Conservation (phyloP, 1,140 invertebrate genomes). For the Diprion similis region DNA sequence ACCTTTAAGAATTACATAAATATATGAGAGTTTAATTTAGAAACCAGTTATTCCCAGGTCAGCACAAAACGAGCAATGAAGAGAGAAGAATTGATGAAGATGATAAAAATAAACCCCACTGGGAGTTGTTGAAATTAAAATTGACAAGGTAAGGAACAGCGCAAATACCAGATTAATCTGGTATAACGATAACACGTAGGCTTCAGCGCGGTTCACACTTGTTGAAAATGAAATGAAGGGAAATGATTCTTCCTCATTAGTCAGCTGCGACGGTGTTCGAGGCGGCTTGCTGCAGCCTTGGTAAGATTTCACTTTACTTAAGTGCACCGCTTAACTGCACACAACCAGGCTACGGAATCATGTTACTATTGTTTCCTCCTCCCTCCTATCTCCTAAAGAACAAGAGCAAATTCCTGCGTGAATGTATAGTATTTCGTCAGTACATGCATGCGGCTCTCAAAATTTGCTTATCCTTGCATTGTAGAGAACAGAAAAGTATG, state of each 20-base stretch:
- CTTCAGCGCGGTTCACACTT: neutral
- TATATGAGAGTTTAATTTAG: too few species aligned
- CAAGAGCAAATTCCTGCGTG: neutral
- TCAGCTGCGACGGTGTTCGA: neutral
- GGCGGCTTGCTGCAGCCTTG: neutral
- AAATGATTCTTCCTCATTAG: constrained; percentile 7
- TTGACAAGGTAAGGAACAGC: neutral
- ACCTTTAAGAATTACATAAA: too few species aligned
- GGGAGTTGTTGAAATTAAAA: too few species aligned
- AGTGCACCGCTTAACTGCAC: neutral
- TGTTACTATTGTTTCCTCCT: constrained; percentile 3
- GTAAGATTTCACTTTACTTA: constrained; percentile 3
- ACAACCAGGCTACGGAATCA: neutral
- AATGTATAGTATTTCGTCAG: too few species aligned
- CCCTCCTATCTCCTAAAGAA: too few species aligned
- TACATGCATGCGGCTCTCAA: too few species aligned
- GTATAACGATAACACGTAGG: constrained; percentile 2
- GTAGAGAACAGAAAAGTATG: too few species aligned
- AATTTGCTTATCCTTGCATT: too few species aligned
- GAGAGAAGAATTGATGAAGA: too few species aligned
- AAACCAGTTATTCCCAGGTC: too few species aligned
- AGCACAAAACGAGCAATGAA: too few species aligned
- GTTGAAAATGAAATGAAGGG: constrained; percentile 4
- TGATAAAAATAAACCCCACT: too few species aligned
- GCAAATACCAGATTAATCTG: neutral